Base-by-base conservation (phyloP, 2,113 vertebrate species). In the Salvelinus alpinus region DNA sequence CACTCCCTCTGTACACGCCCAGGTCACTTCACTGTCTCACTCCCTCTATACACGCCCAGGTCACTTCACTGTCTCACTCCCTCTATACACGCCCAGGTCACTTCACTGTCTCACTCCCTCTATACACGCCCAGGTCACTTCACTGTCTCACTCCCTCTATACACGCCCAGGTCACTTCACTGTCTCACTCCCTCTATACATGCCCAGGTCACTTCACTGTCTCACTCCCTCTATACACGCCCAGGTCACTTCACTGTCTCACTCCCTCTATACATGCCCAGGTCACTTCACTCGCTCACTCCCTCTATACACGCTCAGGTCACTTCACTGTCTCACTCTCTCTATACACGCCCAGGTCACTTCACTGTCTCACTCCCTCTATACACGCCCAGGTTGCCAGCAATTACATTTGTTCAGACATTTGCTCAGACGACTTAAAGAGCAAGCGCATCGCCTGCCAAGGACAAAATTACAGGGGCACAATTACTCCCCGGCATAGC, bases 351-450 rank as follows among this genome's bases (percentile, higher is more conserved):
- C 6, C 31, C 31, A 34, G 34, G 34, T 34, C 66, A 65, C 34
- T 54, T 77, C 60, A 51, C 65, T 71, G 70, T 77, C 72, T 74
- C 75, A 65, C 75, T 47, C 8, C 68, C 5, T 70, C 18, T 47
- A 66, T 62, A 78, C 75, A 67, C 62, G 54, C 73, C 38, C 8
- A 31, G 70, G 76, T 85, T 87, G 82, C 81, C 80, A 84, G 81
- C 70, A 81, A 81, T 89, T 86, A 87, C 71, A 83, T 84, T 90
- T 84, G 64, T 80, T 86, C 79, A 84, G 78, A 91, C 78, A 75
- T 84, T 88, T 82, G 71, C 82, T 85, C 77, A 84, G 76, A 89
- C 59, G 48, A 78, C 74, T 73, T 81, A 84, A 86, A 87, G 69
- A 79, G 71, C 73, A 80, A 67, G 59, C 47, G 62, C 14, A 24